Evolutionary conservation across 2,113 vertebrate species (phyloP), one percentile per base, ranked within the genome.

Genomic region (Grantiella picta): DNA sequence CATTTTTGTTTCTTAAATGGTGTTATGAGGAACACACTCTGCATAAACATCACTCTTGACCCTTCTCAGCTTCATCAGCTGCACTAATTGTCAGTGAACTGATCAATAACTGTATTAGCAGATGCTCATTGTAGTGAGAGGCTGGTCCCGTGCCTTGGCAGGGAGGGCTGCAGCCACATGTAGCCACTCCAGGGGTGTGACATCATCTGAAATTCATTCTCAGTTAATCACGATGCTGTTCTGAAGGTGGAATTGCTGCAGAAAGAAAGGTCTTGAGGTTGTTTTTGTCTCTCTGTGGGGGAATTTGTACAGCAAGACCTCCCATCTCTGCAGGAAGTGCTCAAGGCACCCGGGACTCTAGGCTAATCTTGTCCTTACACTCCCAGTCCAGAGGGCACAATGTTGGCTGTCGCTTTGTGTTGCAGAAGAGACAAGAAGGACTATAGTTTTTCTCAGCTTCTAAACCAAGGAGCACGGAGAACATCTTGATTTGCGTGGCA

Each of bases 131-230:
- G 14, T 23, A 84, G 44, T 2, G 10, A 66, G 56, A 54, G 20
- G 44, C n/a, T 0, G 5, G 14, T 35, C 19, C 73, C 28, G 1
- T 0, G 2, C 40, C 12, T 20, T 9, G 15, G 15, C 20, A 36
- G 19, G 24, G 38, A 36, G 44, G 35, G 28, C 52, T 63, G 21
- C 1, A 0, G 40, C 64, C 61, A 5, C 18, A 2, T 9, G 29
- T 8, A 10, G 36, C 47, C 3, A 5, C 54, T 13, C 50, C 8
- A 11, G 31, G 29, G 54, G 21, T 28, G 21, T 0, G 0, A 23
- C 17, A 28, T 42, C 20, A 17, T 11, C 73, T 42, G 4, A 52
- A 65, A 69, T 56, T 38, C 23, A 35, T 21, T 38, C 7, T 4
- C 0, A 1, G 64, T 42, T 90, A 23, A 27, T 33, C 24, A 7